Evolutionary conservation across 2,113 vertebrate genomes (phyloP).

Genomic region (Mormyrus iriodes): DNA sequence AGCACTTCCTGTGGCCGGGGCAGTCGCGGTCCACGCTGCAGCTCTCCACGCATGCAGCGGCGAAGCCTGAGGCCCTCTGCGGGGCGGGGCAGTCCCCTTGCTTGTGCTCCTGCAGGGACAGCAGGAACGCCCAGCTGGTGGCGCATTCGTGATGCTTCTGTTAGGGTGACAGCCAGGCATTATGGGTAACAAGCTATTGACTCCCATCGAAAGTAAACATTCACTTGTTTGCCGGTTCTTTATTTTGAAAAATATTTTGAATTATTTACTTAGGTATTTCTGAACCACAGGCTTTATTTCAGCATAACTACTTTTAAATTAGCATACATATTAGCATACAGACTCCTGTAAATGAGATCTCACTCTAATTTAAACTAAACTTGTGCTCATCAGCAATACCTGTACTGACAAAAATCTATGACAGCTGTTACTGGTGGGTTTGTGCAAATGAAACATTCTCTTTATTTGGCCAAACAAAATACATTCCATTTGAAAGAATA

Average conservation of each 20-base stretch:
- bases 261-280: not conserved
- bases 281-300: not conserved
- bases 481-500: not conserved
- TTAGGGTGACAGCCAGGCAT: not conserved
- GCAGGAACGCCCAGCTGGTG: constrained; percentile 57
- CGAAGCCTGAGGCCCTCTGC: constrained; percentile 53
- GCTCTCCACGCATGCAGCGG: constrained; percentile 58
- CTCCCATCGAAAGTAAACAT: not conserved
- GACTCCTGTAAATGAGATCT: not conserved
- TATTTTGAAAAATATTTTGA: not conserved
- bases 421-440: not conserved
- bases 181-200: not conserved
- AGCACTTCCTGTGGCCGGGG: constrained; percentile 56
- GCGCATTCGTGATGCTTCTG: constrained; percentile 61
- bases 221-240: not conserved
- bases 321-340: not conserved
- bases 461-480: not conserved
- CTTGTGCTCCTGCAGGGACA: constrained; percentile 47
- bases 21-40: constrained; percentile 55
- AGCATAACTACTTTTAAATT: not conserved
- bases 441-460: not conserved
- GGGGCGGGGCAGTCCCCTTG: constrained; percentile 55
- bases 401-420: not conserved
- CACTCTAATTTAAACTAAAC: not conserved
- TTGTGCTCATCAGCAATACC: not conserved